Base-by-base conservation (phyloP, 2,888 invertebrate genomes). In the Drosophila flavopinicola region DNA sequence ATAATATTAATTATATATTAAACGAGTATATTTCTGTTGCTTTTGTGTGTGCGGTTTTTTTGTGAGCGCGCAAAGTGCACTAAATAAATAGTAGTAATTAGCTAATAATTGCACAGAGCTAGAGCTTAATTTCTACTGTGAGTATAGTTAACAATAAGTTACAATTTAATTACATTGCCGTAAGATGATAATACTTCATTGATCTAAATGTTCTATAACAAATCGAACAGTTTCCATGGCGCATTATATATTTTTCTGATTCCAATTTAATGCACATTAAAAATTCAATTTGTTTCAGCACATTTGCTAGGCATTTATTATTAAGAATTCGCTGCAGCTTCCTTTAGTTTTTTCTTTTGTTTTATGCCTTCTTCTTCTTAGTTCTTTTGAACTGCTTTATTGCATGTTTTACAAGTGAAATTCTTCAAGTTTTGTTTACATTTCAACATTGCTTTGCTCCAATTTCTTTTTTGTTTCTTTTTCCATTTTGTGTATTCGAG, bases 401-500 rank as follows among this genome's bases (percentile, higher is more conserved):
- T 42, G 41, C n/a, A 13, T 17, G 9, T 44, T 17, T 63, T 47
- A 9, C 24, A 47, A 41, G 42, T 57, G 52, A 56, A 70, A 56
- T 70, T 45, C 44, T 29, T 24, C 13, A 17, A 11, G 11, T 44
- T 45, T 45, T 66, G 52, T 57, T 60, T 57, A 57, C 49, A 47
- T 57, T 66, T 47, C 6, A 17, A 32, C 29, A 13, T 56, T 7
- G 35, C 37, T 51, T 64, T 74, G 77, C 67, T 80, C 67, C 66
- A 74, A 45, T 66, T 76, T 74, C 57, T 29, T 60, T 51, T 37
- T 1, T 15, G 13, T 17, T 27, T 15, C 38, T 44, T 48, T 47
- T 47, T 60, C 3, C 20, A n/a, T 52, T 73, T 66, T 56, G 39
- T 39, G 41, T 51, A 39, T 49, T 60, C 56, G 35, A 73, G 66